Percentiles rank a stretch among this genome's conserved stretches.
These are phyloP conservation scores for Sebastiscus albofasciatus DNA, from an alignment of 2,797 vertebrate species.

Conservation along the genomic window DNA sequence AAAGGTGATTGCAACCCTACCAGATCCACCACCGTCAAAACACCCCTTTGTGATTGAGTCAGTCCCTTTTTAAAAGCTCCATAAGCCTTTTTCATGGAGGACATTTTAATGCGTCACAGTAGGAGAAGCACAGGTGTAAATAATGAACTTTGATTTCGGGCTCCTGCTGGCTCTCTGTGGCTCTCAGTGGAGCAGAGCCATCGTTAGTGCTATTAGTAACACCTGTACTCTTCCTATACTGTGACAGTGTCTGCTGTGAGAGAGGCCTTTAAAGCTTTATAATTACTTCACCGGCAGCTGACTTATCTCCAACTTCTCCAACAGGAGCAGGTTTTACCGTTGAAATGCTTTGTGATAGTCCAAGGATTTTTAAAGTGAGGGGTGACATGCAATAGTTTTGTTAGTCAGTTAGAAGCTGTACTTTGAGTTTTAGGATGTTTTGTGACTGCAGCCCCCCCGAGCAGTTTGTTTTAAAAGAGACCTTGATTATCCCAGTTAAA, in stretches of 20 bases:
- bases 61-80: not conserved
- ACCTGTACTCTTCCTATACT: not conserved
- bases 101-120: not conserved
- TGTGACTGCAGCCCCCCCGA: not conserved
- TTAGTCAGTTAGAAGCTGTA: not conserved
- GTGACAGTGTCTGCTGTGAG: not conserved
- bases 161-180: not conserved
- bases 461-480: constrained; percentile 23
- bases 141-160: not conserved
- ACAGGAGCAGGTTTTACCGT: not conserved
- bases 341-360: not conserved
- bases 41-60: not conserved
- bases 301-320: not conserved
- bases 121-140: not conserved
- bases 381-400: not conserved
- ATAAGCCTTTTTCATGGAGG: not conserved
- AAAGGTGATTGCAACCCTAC: too few relatives aligned
- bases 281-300: not conserved
- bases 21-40: not conserved
- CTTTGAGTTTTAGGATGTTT: not conserved
- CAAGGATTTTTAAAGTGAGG: not conserved
- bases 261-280: not conserved
- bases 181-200: not conserved
- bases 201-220: not conserved
- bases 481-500: constrained; percentile 39